A percentile compares a stretch with the other conserved stretches of the same genome.
These are phyloP conservation scores for Typhlichthys eigenmanni DNA, from an alignment of 2,797 vertebrate species.

Conservation along the genomic window DNA sequence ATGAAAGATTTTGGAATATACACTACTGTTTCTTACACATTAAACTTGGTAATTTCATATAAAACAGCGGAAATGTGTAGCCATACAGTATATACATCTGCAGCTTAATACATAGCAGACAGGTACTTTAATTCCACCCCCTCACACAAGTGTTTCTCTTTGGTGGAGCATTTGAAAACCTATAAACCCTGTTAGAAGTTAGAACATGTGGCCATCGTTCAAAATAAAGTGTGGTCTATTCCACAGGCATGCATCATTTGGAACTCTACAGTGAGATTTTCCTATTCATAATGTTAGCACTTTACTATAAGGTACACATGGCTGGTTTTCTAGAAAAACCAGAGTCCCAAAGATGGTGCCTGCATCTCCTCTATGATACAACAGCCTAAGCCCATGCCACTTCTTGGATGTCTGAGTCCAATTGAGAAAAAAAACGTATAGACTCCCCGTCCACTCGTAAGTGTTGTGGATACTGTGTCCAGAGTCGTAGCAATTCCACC, in stretches of 20 bases:
- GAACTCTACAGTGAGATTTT: slow-evolving; percentile 50
- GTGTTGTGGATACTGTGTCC: no score
- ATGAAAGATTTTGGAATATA: neutral
- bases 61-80: neutral
- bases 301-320: slow-evolving; percentile 47
- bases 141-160: neutral
- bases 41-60: neutral
- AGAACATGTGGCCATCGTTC: slow-evolving; percentile 17
- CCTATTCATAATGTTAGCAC: slow-evolving; percentile 44
- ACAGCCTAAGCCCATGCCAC: no score
- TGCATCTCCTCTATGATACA: no score
- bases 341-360: no score
- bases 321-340: slow-evolving; percentile 41
- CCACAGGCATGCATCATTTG: slow-evolving; percentile 65
- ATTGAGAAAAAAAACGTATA: no score
- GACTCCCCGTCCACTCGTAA: no score
- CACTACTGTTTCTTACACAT: neutral
- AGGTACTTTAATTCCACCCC: neutral
- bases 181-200: neutral
- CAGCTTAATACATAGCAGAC: neutral
- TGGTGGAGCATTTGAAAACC: slow-evolving; percentile 1
- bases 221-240: slow-evolving; percentile 58
- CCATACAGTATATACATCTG: neutral
- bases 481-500: no score
- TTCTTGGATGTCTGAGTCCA: no score